Percentiles rank a stretch among this genome's conserved stretches.
These are phyloP conservation scores for Drosophila cracens DNA, from an alignment of 2,888 invertebrate species.

Conservation along the genomic window DNA sequence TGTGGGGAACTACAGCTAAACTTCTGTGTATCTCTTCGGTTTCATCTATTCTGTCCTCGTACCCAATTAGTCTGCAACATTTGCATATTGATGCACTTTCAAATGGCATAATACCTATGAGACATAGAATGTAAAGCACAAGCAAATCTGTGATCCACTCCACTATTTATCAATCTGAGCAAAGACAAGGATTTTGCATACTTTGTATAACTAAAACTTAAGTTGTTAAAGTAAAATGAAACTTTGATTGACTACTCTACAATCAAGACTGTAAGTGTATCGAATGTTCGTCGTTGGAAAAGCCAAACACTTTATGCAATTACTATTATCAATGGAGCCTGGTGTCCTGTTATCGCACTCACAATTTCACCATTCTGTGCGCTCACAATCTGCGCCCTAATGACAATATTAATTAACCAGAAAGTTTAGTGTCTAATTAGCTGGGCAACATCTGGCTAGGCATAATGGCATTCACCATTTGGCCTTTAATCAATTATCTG, in stretches of 20 bases:
- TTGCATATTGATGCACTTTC: background rate
- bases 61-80: background rate
- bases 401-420: conserved; percentile 75
- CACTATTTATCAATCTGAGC: no score
- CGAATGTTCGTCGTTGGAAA: background rate
- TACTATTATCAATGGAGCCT: conserved; percentile 1
- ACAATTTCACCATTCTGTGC: conserved; percentile 10
- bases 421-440: conserved; percentile 74
- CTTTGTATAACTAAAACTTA: background rate
- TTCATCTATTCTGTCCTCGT: background rate
- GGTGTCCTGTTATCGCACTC: conserved; percentile 5
- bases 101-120: background rate
- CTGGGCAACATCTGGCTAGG: conserved; percentile 38
- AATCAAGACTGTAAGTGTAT: background rate
- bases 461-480: conserved; percentile 13
- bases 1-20: background rate
- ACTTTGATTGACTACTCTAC: background rate
- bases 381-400: conserved; percentile 47
- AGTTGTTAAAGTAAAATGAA: background rate
- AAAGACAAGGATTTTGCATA: no score
- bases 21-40: background rate
- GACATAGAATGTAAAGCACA: no score
- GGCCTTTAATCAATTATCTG: conserved; percentile 50
- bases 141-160: no score
- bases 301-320: conserved; percentile 13